Evolutionary conservation across 2,888 invertebrate species (phyloP), one percentile per base, ranked within the genome.

Genomic region (Harpalus rufipes): DNA sequence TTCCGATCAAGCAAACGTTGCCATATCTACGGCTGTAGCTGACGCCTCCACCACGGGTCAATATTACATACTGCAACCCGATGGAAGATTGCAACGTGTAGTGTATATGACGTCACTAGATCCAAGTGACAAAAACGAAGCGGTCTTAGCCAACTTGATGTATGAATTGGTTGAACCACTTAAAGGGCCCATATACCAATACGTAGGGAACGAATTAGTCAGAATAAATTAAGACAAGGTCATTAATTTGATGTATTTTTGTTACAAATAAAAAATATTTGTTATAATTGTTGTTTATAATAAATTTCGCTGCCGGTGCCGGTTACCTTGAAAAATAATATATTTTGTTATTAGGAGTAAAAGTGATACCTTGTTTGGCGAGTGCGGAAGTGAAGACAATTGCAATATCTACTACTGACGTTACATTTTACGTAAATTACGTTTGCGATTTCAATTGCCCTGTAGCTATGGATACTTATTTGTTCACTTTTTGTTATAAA

Each of bases 161-260:
- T 88, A 86, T 41, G 86, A 86, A 86, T 63, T 90, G 7, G 90
- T 91, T 1, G 90, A 91, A 1, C 90, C 91, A 74, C 87, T 91
- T 25, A 87, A 89, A 80, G 91, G 91, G 87, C 91, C 91, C 0
- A 87, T 92, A 14, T 92, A 90, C 72, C 89, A 90, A 21, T 91
- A 91, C 76, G 89, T 87, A 8, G 88, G 89, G 63, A 91, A 91
- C 1, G 90, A 91, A 79, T 86, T 91, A 83, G 89, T 90, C 72
- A 87, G 90, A 41, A 88, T 91, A 51, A 87, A 85, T 85, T 85
- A 80, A 58, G 18, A 10, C 2, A 21, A 25, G 2, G 14, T 21
- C 32, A 32, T 32, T 32, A 32, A 4, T 32, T 32, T 32, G 32
- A 32, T 32, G 32, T 32, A 32, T 32, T 32, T 32, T 4, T 32